phyloP scores from a whole-genome alignment of 2,888 invertebrate genomes.

The Mystacides longicornis region DNA sequence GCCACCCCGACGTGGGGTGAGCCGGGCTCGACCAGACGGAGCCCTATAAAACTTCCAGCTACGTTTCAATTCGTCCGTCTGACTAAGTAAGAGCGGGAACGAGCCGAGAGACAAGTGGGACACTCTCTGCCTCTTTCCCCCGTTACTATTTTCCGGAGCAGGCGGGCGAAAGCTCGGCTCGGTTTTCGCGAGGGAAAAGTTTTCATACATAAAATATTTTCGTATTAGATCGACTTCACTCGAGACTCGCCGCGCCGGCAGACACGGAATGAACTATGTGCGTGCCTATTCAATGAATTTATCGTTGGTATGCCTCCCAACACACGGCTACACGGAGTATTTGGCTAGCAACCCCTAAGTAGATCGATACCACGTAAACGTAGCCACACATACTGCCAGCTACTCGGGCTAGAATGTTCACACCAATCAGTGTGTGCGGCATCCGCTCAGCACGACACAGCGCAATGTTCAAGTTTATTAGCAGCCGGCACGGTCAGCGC shows the following conservation, averaged over 20 bases:
- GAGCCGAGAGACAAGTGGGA: background rate
- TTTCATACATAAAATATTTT: background rate
- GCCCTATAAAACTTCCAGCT: constrained; percentile 16
- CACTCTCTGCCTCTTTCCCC: background rate
- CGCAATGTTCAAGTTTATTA: background rate
- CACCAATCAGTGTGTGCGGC: no score
- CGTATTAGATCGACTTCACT: background rate
- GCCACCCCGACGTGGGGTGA: background rate
- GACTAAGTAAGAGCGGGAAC: background rate
- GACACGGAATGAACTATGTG: constrained; percentile 7
- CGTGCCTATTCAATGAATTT: constrained; percentile 14
- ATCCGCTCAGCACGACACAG: no score
- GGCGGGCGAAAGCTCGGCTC: background rate
- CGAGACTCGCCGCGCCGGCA: constrained; percentile 6
- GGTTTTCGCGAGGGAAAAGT: background rate
- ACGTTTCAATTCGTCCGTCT: constrained; percentile 2
- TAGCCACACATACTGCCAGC: background rate
- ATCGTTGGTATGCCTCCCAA: constrained; percentile 7
- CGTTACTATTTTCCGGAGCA: background rate
- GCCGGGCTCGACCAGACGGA: constrained; percentile 26
- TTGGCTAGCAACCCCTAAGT: background rate
- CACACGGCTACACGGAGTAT: background rate
- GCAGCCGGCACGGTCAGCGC: no score
- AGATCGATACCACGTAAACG: background rate
- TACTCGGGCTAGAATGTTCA: no score